Evolutionary conservation across 2,113 vertebrate species (phyloP).

Genomic region (Todiramphus chloris): DNA sequence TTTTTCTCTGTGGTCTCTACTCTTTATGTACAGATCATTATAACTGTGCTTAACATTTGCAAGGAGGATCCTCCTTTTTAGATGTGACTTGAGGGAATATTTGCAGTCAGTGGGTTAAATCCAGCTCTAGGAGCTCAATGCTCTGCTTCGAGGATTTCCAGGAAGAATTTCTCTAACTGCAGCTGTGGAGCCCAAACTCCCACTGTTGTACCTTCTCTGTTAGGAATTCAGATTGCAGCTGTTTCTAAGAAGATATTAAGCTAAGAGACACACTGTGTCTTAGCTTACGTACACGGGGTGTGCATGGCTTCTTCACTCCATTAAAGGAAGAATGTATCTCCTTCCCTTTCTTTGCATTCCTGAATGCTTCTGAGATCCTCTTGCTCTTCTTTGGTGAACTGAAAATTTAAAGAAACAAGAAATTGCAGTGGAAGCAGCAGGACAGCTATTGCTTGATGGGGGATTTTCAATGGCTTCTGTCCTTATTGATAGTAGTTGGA

Average conservation of each 20-base stretch:
- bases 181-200: background rate
- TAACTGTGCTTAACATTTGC: constrained; percentile 55
- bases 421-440: constrained; percentile 17
- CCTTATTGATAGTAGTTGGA: background rate
- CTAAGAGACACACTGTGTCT: background rate
- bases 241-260: background rate
- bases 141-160: background rate
- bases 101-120: constrained; percentile 4
- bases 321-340: background rate
- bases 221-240: background rate
- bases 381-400: background rate
- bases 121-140: background rate
- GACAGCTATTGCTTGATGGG: background rate
- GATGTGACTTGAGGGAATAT: background rate
- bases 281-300: background rate
- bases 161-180: background rate
- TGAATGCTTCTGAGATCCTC: background rate
- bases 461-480: constrained; percentile 5
- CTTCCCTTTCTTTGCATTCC: background rate
- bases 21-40: constrained; percentile 62
- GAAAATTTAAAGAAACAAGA: constrained; percentile 16
- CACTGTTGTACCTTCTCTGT: background rate
- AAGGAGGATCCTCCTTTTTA: background rate
- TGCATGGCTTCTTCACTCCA: background rate
- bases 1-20: constrained; percentile 63